A percentile compares a stretch with the other conserved stretches of the same genome.
These are phyloP conservation scores for Diadophis punctatus DNA, from an alignment of 2,113 vertebrate genomes.

Conservation along the genomic window DNA sequence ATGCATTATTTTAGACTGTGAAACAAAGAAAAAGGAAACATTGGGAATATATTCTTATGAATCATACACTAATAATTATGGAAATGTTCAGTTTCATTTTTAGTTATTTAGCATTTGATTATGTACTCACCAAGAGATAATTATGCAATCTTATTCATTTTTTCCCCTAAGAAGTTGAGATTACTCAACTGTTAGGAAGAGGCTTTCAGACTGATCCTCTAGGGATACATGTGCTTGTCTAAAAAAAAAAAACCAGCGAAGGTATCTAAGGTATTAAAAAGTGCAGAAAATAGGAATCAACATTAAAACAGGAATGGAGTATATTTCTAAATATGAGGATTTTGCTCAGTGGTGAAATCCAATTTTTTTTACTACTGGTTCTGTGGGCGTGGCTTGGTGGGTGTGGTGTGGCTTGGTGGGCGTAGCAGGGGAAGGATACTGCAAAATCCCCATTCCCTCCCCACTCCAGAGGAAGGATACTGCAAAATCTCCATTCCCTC, in stretches of 20 bases:
- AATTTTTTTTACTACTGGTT: too few species aligned
- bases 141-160: background rate
- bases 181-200: background rate
- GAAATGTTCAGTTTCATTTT: background rate
- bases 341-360: background rate
- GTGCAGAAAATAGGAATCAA: background rate
- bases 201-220: background rate
- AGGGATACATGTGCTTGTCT: background rate
- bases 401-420: too few species aligned
- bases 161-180: background rate
- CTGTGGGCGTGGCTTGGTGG: too few species aligned
- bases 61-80: background rate
- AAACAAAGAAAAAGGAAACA: background rate
- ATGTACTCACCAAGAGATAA: background rate
- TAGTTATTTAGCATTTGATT: background rate
- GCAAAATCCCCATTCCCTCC: too few species aligned
- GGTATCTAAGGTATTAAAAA: background rate
- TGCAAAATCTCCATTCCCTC: too few species aligned
- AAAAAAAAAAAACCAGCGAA: background rate
- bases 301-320: background rate
- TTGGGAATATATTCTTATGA: background rate
- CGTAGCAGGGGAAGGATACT: too few species aligned
- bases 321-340: background rate
- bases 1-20: background rate
- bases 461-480: too few species aligned